phyloP scores from a whole-genome alignment of 1,140 invertebrate genomes.

The Mamestra configurata region DNA sequence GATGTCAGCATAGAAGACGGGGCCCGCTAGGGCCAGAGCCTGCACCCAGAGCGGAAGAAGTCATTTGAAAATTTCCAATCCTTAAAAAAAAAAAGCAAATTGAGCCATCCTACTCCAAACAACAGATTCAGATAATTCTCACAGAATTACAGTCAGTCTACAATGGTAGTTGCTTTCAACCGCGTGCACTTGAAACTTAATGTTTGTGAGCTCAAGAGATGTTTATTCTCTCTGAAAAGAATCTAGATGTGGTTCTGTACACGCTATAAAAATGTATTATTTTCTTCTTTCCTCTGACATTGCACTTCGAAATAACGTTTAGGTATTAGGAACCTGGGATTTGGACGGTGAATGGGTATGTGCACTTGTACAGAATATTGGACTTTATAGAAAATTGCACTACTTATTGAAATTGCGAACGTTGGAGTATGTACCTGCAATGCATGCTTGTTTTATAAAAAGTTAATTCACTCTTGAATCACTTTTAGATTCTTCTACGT shows the following conservation, averaged over 20 bases:
- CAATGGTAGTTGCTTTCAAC: conserved; percentile 26
- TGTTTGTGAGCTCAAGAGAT: conserved; percentile 41
- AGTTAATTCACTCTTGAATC: too few species aligned
- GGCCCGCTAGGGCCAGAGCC: too few species aligned
- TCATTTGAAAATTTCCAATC: too few species aligned
- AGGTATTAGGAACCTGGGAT: conserved; percentile 39
- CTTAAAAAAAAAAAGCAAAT: neutral
- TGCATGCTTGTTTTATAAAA: too few species aligned
- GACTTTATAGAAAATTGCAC: conserved; percentile 13
- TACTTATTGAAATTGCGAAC: conserved; percentile 10
- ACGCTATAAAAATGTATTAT: conserved; percentile 43
- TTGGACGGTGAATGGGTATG: neutral
- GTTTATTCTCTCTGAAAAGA: conserved; percentile 46
- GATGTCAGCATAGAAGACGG: too few species aligned
- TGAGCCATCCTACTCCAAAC: neutral
- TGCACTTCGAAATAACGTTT: conserved; percentile 30
- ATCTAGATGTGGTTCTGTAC: conserved; percentile 21
- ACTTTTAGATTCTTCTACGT: too few species aligned
- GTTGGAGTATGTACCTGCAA: neutral
- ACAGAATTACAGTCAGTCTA: conserved; percentile 3
- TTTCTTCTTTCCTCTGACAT: conserved; percentile 29
- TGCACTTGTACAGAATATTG: conserved; percentile 20
- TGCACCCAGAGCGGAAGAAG: too few species aligned
- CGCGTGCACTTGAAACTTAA: conserved; percentile 44
- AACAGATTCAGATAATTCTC: conserved; percentile 31